Base-by-base conservation (phyloP, 2,113 vertebrate species). In the Tenebrosternarchus preto region DNA sequence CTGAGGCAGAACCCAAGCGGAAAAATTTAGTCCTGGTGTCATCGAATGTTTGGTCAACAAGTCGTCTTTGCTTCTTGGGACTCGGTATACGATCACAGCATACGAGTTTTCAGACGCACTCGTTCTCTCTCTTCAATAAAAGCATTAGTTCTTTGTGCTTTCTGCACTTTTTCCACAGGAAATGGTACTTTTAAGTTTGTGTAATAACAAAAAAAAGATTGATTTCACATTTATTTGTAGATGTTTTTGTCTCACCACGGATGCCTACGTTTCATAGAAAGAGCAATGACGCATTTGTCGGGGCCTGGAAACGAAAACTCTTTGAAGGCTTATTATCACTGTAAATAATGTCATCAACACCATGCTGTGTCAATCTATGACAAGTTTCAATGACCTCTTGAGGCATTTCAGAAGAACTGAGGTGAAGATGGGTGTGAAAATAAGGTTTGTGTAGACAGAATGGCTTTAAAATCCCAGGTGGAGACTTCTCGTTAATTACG, bases 31-130 rank as follows among this genome's bases (percentile, higher is more conserved):
- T 76, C 84, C 55, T 19, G 16, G 80, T 88, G 86, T 82, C 83
- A 20, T 6, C 17, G 61, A 0, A 60, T 90, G 84, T 90, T 91
- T 86, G 85, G 83, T 87, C 86, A 90, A 89, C 88, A 89, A n/a
- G 31, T 15, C 25, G 19, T n/a, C 80, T 85, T 60, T 0, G 60
- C 85, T 88, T 73, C 80, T 83, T 83, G 78, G 84, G 85, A 86
- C 81, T 76, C 76, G 63, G 63, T 16, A 74, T 61, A 25, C n/a
- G 73, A 69, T 85, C n/a, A 73, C 79, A 74, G 17, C 53, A 24
- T 25, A 11, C 76, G 39, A 17, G 68, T 71, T 79, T 70, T 29
- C 36, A 22, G 22, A 57, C 29, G 3, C 29, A 33, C 6, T 27
- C 15, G 12, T 63, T 63, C 25, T 63, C 25, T 63, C 12, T 27